Evolutionary conservation across 2,797 vertebrate species (phyloP), one percentile per base, ranked within the genome.

Genomic region (Sylvilagus floridanus): DNA sequence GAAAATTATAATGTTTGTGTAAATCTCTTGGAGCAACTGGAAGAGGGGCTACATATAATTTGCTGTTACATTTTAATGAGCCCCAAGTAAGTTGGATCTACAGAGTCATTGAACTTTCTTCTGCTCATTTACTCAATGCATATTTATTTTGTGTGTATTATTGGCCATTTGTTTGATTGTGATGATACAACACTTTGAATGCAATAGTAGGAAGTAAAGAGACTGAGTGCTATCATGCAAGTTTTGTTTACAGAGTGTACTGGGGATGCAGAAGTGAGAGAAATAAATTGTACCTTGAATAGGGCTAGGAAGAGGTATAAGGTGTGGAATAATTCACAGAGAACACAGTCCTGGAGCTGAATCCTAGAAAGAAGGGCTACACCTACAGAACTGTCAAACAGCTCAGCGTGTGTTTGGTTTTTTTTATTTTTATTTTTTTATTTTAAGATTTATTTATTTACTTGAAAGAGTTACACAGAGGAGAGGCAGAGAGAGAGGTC

Each of bases 101-200:
- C 32, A 75, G 26, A 14, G 12, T 50, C 69, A 32, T 60, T 75
- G 77, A 87, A 63, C 24, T 37, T 84, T 35, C 37, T 76, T 35
- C 47, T 72, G 16, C 17, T 94, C 13, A 19, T n/a, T 91, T 57
- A 71, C 79, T 94, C 65, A 93, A 24, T 84, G 35, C 79, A 30
- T 17, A 28, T 78, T 50, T 30, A 4, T 90, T 75, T 87, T 65
- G 52, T 84, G 62, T 28, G 87, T 81, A 30, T 84, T 82, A 14
- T 77, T 66, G 22, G 24, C 54, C n/a, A 42, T 62, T 37, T 37
- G 8, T 87, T 57, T 90, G 65, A 37, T 72, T n/a, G 37, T 76
- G 72, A 65, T 14, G 52, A n/a, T 66, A 57, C 22, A 81, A 26
- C 5, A 19, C 69, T 84, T 72, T 21, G 8, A 76, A 37, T 86